Percentiles rank a stretch among this genome's conserved stretches.
These are phyloP conservation scores for Illadopsis cleaveri DNA, from an alignment of 2,113 vertebrate genomes.

Conservation along the genomic window DNA sequence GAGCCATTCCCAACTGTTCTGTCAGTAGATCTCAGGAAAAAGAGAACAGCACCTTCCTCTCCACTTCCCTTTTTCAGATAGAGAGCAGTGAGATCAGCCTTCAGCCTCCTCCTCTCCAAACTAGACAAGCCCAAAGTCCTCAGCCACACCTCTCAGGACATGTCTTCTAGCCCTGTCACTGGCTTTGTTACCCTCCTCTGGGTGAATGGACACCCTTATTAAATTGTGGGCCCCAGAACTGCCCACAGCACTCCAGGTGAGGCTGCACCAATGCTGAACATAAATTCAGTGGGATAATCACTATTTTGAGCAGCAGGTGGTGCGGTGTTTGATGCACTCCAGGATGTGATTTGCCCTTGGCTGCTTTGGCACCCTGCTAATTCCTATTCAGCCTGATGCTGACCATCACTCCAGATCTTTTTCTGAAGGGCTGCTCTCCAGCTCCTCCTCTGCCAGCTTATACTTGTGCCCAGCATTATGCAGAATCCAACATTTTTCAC, in stretches of 20 bases:
- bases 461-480: fast-evolving
- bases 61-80: not conserved
- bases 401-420: not conserved
- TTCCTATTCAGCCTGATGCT: not conserved
- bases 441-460: not conserved
- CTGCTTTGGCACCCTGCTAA: not conserved
- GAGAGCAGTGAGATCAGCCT: not conserved
- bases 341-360: fast-evolving
- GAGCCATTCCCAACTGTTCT: not conserved
- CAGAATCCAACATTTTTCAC: not conserved
- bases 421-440: not conserved
- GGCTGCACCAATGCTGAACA: fast-evolving
- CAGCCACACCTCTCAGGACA: not conserved
- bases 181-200: not conserved
- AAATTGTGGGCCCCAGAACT: not conserved
- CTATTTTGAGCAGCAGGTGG: not conserved
- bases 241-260: not conserved
- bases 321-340: not conserved
- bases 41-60: not conserved
- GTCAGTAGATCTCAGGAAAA: not conserved
- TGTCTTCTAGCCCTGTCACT: not conserved
- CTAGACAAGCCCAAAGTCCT: not conserved
- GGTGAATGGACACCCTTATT: too few relatives aligned
- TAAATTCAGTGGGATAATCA: fast-evolving
- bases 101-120: not conserved